Evolutionary conservation across 2,797 vertebrate genomes (phyloP).

Genomic region (Hippocampus kuda): DNA sequence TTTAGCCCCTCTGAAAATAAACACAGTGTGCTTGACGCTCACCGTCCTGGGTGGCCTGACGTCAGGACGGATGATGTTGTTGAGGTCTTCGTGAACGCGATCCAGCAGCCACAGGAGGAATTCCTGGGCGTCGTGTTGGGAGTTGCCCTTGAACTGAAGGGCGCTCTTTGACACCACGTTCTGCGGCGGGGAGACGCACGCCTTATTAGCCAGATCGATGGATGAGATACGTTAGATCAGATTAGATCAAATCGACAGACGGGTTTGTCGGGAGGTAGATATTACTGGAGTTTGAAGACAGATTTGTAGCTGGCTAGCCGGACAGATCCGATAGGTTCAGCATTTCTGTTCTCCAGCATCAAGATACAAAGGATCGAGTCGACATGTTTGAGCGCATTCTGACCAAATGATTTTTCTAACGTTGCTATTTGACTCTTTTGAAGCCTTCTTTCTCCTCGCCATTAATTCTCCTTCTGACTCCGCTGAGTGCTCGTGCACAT

Average conservation of each 20-base stretch:
- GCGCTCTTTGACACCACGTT: conserved; percentile 91
- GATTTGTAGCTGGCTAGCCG: too few species aligned
- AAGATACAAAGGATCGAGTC: too few species aligned
- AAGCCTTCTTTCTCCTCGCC: neutral
- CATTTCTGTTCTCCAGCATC: neutral
- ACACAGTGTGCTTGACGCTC: neutral
- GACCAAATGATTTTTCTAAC: too few species aligned
- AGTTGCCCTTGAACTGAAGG: conserved; percentile 89
- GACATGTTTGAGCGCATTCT: too few species aligned
- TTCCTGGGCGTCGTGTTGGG: conserved; percentile 96
- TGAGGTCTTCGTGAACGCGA: conserved; percentile 92
- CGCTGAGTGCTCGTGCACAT: neutral
- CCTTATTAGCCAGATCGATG: neutral
- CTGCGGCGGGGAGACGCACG: conserved; percentile 46
- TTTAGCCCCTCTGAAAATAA: neutral
- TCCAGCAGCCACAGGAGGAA: conserved; percentile 97
- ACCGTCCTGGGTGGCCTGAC: conserved; percentile 77
- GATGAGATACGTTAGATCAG: too few species aligned
- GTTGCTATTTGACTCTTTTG: neutral
- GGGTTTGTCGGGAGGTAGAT: too few species aligned
- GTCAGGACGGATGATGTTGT: conserved; percentile 74
- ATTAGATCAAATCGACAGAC: neutral
- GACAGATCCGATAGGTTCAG: too few species aligned
- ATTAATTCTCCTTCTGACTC: neutral
- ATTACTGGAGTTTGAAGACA: too few species aligned